Evolutionary conservation across 2,888 invertebrate species (phyloP), one percentile per base, ranked within the genome.

Genomic region (Panzeria rudis): DNA sequence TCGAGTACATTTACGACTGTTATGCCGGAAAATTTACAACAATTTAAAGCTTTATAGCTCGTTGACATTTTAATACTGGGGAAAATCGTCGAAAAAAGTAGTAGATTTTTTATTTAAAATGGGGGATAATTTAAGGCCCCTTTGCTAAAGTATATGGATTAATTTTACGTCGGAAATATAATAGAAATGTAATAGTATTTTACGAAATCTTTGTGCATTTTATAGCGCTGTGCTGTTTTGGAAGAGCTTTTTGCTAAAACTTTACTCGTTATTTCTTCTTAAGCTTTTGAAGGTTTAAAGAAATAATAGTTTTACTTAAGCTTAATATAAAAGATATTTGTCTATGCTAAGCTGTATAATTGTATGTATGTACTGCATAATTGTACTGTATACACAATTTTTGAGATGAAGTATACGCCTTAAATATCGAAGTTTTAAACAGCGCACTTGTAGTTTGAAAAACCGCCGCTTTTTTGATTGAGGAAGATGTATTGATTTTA

Each of bases 11-110:
- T 90, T 88, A 89, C 91, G 91, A 91, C 91, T 91, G 89, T 91
- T 91, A 89, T 91, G 90, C 91, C 91, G 91, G 91, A 90, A 91
- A 91, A 91, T 89, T 89, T 87, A 89, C 90, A 90, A 90, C 89
- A 89, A 89, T 89, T 89, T 89, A 89, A 87, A 88, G 90, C 89
- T 88, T 89, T 88, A 35, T 84, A 83, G 87, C 88, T 85, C 87
- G 88, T 80, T 87, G 87, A 72, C 64, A 71, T 47, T 75, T 77
- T 62, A 62, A 47, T 76, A 52, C 71, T 84, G 47, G 32, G 29
- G 20, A 72, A 64, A 76, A 44, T n/a, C 15, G 3, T 1, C 1
- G n/a, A 56, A 56, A 71, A 76, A 32, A 35, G 35, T 56, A 62
- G 66, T 80, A 52, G 35, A 25, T 23, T 35, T 15, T 20, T 35